Conservation (phyloP, 2,113 vertebrate species). For the Paralichthys olivaceus region DNA sequence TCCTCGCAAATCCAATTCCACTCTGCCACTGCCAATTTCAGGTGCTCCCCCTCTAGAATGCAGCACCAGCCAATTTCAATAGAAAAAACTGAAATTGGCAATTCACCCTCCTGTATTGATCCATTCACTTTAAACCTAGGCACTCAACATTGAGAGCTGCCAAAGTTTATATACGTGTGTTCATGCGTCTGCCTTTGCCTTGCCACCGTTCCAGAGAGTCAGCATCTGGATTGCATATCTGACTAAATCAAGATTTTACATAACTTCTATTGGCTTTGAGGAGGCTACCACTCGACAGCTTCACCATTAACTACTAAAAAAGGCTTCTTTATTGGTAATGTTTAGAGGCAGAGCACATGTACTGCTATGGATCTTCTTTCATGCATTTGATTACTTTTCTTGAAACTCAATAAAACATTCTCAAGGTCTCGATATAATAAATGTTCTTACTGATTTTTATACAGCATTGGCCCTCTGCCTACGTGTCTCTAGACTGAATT, state of each 20-base stretch:
- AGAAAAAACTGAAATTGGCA: slow-evolving; percentile 79
- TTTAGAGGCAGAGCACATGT: background rate
- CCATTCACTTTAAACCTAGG: slow-evolving; percentile 70
- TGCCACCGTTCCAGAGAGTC: background rate
- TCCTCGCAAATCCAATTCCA: slow-evolving; percentile 70
- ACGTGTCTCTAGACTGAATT: background rate
- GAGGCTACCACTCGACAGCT: background rate
- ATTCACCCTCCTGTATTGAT: slow-evolving; percentile 79
- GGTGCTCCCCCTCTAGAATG: slow-evolving; percentile 63
- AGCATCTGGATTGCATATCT: background rate
- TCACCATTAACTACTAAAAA: too few species aligned
- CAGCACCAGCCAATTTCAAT: slow-evolving; percentile 67
- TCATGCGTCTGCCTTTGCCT: background rate
- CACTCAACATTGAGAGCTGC: slow-evolving; percentile 69
- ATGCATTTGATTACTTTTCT: background rate
- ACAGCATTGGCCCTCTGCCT: background rate
- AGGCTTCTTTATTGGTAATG: too few species aligned
- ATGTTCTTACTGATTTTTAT: slow-evolving; percentile 17
- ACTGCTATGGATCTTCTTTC: background rate
- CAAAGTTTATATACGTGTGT: slow-evolving; percentile 46
- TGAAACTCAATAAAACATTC: slow-evolving; percentile 18
- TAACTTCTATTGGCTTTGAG: background rate
- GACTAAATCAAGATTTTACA: background rate
- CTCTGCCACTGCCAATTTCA: slow-evolving; percentile 71
- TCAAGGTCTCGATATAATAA: slow-evolving; percentile 29